Conservation (phyloP, 2,797 vertebrate species). For the Gorsachius magnificus region DNA sequence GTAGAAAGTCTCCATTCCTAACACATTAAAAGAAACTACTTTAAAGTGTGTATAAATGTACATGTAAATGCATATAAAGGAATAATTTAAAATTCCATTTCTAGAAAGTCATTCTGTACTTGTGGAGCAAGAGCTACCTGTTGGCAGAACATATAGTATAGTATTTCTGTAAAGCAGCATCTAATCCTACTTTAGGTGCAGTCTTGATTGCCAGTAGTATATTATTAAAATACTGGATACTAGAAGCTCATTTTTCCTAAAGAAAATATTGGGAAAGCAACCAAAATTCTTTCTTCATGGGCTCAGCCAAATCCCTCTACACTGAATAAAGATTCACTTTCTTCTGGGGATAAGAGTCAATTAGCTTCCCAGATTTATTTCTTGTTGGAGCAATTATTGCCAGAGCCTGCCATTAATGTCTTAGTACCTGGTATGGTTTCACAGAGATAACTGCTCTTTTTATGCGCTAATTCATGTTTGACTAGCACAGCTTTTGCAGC, state of each 20-base stretch:
- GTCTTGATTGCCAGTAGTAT: background rate
- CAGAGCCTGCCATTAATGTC: background rate
- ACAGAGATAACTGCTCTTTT: background rate
- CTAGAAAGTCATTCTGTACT: background rate
- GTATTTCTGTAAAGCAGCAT: background rate
- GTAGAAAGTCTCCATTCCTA: background rate
- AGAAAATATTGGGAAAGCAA: background rate
- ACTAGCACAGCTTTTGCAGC: background rate
- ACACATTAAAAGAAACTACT: background rate
- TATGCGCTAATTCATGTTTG: background rate
- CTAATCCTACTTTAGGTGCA: background rate
- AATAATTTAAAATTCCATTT: background rate
- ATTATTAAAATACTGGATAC: background rate
- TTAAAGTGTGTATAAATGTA: background rate
- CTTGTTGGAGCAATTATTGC: background rate
- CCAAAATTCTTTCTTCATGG: background rate
- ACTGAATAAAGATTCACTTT: background rate
- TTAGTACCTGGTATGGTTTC: background rate
- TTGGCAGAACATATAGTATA: background rate
- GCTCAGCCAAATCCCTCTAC: background rate
- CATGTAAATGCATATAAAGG: background rate
- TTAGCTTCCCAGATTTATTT: background rate
- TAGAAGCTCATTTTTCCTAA: background rate
- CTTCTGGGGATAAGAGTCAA: background rate
- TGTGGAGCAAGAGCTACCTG: background rate